phyloP scores from a whole-genome alignment of 2,113 vertebrate species.

The Otus sunia region DNA sequence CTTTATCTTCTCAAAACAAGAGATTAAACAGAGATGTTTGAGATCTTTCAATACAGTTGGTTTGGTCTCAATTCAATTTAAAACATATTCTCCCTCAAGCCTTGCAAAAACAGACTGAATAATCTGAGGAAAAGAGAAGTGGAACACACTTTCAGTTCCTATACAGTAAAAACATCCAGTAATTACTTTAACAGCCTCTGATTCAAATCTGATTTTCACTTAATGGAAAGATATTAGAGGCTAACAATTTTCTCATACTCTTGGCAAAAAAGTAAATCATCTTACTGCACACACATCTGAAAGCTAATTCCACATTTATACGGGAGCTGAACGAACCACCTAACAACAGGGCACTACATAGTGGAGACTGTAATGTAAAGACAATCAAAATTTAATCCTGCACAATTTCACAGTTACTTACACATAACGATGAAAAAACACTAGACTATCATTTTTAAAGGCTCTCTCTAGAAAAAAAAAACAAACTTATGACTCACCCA shows the following conservation, averaged over 20 bases:
- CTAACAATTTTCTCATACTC: not conserved
- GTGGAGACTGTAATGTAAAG: not conserved
- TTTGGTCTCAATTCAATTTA: not conserved
- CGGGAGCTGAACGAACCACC: not conserved
- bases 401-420: not conserved
- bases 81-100: not conserved
- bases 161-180: not conserved
- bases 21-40: not conserved
- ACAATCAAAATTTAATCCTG: not conserved
- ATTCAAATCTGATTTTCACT: not conserved
- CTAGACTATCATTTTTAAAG: not conserved
- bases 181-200: not conserved
- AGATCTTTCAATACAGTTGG: not conserved
- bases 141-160: not conserved
- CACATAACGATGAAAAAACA: not conserved
- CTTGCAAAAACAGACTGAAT: not conserved
- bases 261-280: not conserved
- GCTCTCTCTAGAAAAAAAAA: not conserved
- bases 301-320: not conserved
- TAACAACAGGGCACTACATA: not conserved
- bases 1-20: not conserved
- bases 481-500: not conserved
- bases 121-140: not conserved
- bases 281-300: not conserved
- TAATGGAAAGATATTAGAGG: not conserved